Percentiles rank a stretch among this genome's conserved stretches.
These are phyloP conservation scores for Coleophora deauratella DNA, from an alignment of 2,888 invertebrate genomes.

Conservation along the genomic window DNA sequence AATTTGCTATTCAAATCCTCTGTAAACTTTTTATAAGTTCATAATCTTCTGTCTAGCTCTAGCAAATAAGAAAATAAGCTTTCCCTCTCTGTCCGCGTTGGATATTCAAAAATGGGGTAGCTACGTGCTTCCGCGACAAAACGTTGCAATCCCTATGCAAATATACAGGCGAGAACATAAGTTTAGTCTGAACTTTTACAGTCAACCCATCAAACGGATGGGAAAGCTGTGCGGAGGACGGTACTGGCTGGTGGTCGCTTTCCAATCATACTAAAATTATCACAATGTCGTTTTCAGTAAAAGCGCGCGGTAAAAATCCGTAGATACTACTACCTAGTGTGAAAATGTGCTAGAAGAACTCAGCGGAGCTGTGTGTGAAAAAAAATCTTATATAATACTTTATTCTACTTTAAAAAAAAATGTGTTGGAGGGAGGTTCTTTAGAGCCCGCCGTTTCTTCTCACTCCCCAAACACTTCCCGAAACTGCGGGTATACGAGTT, in stretches of 20 bases:
- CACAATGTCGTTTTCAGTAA: constrained; percentile 42
- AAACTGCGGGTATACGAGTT: too few species aligned
- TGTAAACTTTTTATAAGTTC: constrained; percentile 23
- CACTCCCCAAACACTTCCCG: too few species aligned
- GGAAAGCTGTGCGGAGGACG: neutral
- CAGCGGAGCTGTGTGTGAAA: constrained; percentile 19
- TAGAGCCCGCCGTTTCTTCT: too few species aligned
- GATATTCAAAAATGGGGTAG: neutral
- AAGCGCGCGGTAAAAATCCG: constrained; percentile 14
- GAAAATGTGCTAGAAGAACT: too few species aligned
- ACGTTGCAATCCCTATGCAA: neutral
- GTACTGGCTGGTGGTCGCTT: constrained; percentile 19
- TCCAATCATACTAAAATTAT: constrained; percentile 56
- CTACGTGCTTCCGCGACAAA: neutral
- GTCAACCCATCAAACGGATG: neutral
- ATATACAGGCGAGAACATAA: neutral
- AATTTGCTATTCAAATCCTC: constrained; percentile 46
- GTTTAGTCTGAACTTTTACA: neutral
- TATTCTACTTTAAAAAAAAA: too few species aligned
- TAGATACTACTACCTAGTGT: too few species aligned
- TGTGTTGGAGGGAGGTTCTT: too few species aligned
- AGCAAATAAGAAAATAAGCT: neutral
- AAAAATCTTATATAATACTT: constrained; percentile 6
- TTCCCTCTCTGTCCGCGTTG: neutral
- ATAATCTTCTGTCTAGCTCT: neutral